Evolutionary conservation across 2,888 invertebrate genomes (phyloP).

Genomic region (Amphipoea oculea): DNA sequence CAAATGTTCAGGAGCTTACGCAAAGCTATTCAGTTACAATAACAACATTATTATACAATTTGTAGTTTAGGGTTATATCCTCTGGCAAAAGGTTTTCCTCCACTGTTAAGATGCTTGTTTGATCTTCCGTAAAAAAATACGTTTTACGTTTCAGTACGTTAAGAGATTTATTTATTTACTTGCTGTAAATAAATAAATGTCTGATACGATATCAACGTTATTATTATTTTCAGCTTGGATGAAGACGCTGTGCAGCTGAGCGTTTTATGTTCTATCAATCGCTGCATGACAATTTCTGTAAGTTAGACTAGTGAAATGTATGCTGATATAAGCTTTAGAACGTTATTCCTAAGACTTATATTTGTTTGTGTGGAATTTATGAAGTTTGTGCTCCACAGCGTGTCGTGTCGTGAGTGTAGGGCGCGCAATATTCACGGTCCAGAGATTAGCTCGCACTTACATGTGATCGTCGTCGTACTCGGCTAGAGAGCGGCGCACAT

Average conservation of each 20-base stretch:
- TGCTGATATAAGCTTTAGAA: constrained; percentile 41
- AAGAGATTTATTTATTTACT: too few relatives aligned
- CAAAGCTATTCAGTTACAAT: constrained; percentile 53
- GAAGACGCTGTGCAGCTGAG: constrained; percentile 60
- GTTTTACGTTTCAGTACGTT: constrained; percentile 22
- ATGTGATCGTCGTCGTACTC: constrained; percentile 92
- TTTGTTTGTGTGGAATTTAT: constrained; percentile 48
- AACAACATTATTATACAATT: constrained; percentile 50
- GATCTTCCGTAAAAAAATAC: constrained; percentile 16
- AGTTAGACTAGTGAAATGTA: constrained; percentile 33
- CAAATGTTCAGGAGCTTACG: constrained; percentile 44
- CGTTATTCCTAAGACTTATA: constrained; percentile 50
- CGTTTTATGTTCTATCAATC: constrained; percentile 64
- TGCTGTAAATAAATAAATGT: constrained; percentile 38
- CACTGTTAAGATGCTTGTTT: constrained; percentile 18
- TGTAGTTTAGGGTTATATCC: constrained; percentile 25
- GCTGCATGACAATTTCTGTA: constrained; percentile 56
- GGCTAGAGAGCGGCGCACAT: constrained; percentile 94
- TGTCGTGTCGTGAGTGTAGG: constrained; percentile 44
- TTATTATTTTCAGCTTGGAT: constrained; percentile 61
- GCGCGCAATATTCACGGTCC: constrained; percentile 68
- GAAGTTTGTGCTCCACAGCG: constrained; percentile 51
- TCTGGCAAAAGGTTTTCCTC: constrained; percentile 1
- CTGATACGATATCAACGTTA: constrained; percentile 29
- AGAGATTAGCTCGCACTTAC: constrained; percentile 79